A percentile compares a stretch with the other conserved stretches of the same genome.
These are phyloP conservation scores for Agrochola macilenta DNA, from an alignment of 2,888 invertebrate genomes.

Conservation along the genomic window DNA sequence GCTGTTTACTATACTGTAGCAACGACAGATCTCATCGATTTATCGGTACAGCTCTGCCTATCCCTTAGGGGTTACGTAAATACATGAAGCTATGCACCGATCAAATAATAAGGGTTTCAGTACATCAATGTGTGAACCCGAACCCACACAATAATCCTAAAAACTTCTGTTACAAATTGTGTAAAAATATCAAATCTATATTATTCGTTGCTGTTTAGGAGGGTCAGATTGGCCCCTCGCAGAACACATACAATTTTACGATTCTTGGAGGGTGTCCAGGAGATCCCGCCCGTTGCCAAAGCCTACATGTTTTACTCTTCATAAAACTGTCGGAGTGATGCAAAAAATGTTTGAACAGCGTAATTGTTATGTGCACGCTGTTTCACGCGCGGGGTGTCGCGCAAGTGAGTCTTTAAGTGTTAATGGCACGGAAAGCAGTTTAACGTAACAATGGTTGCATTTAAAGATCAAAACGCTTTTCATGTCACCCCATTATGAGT, in stretches of 20 bases:
- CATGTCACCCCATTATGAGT: not conserved
- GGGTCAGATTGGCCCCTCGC: not conserved
- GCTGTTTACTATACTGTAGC: too few relatives aligned
- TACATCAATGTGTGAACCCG: not conserved
- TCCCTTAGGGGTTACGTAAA: too few relatives aligned
- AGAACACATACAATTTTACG: not conserved
- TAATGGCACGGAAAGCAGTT: not conserved
- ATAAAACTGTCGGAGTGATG: not conserved
- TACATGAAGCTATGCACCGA: not conserved
- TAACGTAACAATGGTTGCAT: not conserved
- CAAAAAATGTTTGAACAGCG: not conserved
- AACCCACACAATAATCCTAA: not conserved
- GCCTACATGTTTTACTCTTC: not conserved
- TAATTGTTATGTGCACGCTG: not conserved
- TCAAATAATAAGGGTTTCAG: not conserved
- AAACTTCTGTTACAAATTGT: not conserved
- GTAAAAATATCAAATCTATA: not conserved
- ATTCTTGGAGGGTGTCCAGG: not conserved
- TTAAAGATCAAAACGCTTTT: not conserved
- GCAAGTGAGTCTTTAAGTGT: not conserved
- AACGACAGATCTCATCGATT: not conserved
- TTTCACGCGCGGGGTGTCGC: not conserved
- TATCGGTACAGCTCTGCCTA: not conserved
- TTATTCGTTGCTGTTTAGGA: not conserved
- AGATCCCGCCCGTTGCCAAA: not conserved